Percentiles rank a stretch among this genome's conserved stretches.
These are phyloP conservation scores for Amphibalanus amphitrite DNA, from an alignment of 1,140 invertebrate genomes.

Conservation along the genomic window DNA sequence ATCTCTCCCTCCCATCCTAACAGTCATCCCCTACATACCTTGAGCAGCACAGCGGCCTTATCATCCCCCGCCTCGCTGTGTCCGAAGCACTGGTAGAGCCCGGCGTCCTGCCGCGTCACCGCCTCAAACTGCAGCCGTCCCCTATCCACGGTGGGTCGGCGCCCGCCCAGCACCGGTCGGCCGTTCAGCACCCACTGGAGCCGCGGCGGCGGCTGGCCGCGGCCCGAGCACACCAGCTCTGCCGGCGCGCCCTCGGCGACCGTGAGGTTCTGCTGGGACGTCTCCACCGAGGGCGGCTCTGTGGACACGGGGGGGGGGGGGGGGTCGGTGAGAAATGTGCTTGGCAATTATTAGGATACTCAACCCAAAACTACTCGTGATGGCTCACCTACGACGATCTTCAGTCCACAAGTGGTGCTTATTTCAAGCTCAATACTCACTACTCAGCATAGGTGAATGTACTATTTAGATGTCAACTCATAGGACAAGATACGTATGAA, in stretches of 20 bases:
- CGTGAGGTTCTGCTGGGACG: background rate
- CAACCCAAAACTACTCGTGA: too few relatives aligned
- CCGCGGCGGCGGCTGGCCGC: background rate
- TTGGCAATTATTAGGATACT: too few relatives aligned
- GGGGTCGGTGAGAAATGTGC: background rate
- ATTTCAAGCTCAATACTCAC: too few relatives aligned
- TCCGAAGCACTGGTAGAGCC: background rate
- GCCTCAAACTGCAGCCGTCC: background rate
- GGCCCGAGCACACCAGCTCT: background rate
- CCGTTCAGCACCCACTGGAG: background rate
- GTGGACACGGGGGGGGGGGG: too few relatives aligned
- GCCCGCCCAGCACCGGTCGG: background rate
- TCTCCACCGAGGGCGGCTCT: background rate
- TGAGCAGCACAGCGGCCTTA: background rate
- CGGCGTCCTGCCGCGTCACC: background rate
- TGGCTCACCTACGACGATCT: too few relatives aligned
- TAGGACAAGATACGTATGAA: too few relatives aligned
- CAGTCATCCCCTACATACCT: background rate
- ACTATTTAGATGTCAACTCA: too few relatives aligned
- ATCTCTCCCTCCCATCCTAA: background rate
- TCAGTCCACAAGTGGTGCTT: too few relatives aligned
- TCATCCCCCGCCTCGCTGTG: background rate
- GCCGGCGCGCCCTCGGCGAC: background rate
- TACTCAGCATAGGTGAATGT: too few relatives aligned
- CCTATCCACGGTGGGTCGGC: background rate